These are phyloP conservation scores for Acronicta alni DNA, from an alignment of 2,888 invertebrate genomes.

Conservation along the genomic window DNA sequence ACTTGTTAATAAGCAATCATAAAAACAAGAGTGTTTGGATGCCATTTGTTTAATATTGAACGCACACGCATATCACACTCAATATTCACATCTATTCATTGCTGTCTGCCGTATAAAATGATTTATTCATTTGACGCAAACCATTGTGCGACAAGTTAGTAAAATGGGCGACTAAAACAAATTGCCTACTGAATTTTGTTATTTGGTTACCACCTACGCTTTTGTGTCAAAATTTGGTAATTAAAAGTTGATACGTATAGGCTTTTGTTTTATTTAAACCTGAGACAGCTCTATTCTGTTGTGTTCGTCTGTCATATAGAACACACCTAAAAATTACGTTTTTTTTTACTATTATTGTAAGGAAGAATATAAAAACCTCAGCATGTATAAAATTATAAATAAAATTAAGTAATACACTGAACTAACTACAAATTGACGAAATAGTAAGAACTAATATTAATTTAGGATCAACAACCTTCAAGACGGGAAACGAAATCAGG, in stretches of 20 bases:
- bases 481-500: slow-evolving; percentile 38
- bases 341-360: too few species aligned
- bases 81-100: slow-evolving; percentile 69
- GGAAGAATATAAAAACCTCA: too few species aligned
- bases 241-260: background rate
- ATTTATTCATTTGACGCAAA: slow-evolving; percentile 71
- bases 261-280: too few species aligned
- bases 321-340: too few species aligned
- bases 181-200: slow-evolving; percentile 44
- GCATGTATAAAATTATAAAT: too few species aligned
- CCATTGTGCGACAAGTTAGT: slow-evolving; percentile 60
- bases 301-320: too few species aligned
- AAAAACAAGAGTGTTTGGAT: slow-evolving; percentile 18
- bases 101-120: slow-evolving; percentile 62
- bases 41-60: slow-evolving; percentile 63
- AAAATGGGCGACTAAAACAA: slow-evolving; percentile 49
- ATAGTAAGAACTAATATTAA: slow-evolving; percentile 29
- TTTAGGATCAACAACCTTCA: slow-evolving; percentile 41
- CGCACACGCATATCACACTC: slow-evolving; percentile 58
- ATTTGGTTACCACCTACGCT: slow-evolving; percentile 11
- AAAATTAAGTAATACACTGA: background rate
- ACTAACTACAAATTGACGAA: background rate
- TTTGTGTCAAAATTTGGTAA: slow-evolving; percentile 24
- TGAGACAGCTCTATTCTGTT: too few species aligned
- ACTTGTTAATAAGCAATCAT: slow-evolving; percentile 10